These are phyloP conservation scores for Girardinichthys multiradiatus DNA, from an alignment of 2,113 vertebrate species.

Conservation along the genomic window DNA sequence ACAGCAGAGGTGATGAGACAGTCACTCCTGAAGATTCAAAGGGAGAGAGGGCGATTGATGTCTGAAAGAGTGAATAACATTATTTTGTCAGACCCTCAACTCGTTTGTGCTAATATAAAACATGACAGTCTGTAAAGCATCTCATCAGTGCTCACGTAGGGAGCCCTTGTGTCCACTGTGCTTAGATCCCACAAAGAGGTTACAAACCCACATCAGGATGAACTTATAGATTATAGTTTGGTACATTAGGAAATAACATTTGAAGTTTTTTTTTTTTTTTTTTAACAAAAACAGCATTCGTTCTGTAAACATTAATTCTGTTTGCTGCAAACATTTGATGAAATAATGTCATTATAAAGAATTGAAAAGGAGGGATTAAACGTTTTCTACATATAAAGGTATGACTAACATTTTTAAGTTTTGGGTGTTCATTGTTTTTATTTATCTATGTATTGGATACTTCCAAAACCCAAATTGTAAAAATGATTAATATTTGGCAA, in stretches of 20 bases:
- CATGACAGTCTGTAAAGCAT: constrained; percentile 5
- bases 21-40: constrained; percentile 52
- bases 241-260: background rate
- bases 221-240: background rate
- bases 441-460: too few relatives aligned
- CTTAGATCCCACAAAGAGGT: background rate
- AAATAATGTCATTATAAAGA: background rate
- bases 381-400: too few relatives aligned
- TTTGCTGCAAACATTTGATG: background rate
- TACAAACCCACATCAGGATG: background rate
- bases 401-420: too few relatives aligned
- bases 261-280: background rate
- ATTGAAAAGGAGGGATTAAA: too few relatives aligned
- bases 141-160: background rate
- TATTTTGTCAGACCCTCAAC: constrained; percentile 27
- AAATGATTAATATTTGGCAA: too few relatives aligned
- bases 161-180: too few relatives aligned
- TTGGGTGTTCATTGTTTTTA: too few relatives aligned
- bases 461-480: too few relatives aligned
- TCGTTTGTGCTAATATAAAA: constrained; percentile 9
- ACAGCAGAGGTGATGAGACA: constrained; percentile 26
- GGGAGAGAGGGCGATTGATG: constrained; percentile 36
- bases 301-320: background rate
- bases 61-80: constrained; percentile 1
- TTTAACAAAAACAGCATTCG: background rate